These are phyloP conservation scores for Procapra przewalskii DNA, from an alignment of 2,113 vertebrate species.

Conservation along the genomic window DNA sequence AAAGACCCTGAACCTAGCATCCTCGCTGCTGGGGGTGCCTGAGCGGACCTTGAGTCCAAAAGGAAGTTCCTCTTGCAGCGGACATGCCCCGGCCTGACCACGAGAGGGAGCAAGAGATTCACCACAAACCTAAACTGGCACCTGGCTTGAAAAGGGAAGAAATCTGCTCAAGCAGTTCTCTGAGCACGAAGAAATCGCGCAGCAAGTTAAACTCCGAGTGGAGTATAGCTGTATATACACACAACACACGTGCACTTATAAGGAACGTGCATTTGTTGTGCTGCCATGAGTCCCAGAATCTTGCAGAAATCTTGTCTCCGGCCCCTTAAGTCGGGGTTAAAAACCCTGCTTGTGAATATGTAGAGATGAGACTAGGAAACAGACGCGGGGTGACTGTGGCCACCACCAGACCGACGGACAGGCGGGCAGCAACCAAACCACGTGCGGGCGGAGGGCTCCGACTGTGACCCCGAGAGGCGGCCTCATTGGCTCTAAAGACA, in stretches of 20 bases:
- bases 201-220: constrained; percentile 25
- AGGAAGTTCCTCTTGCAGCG: neutral
- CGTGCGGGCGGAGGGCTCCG: neutral
- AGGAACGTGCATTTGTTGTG: constrained; percentile 45
- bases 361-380: constrained; percentile 20
- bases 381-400: neutral
- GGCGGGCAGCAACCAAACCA: constrained; percentile 16
- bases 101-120: constrained; percentile 71
- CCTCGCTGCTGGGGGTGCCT: neutral
- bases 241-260: constrained; percentile 44
- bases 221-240: constrained; percentile 39
- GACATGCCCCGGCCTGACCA: neutral
- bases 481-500: neutral
- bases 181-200: neutral
- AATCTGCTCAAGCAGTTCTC: constrained; percentile 15
- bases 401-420: neutral
- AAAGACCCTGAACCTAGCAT: neutral
- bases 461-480: neutral
- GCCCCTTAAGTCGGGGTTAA: constrained; percentile 22
- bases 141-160: neutral
- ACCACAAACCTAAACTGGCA: neutral
- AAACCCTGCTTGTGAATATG: constrained; percentile 35
- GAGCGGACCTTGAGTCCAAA: neutral
- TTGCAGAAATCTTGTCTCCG: constrained; percentile 6
- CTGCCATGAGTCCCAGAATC: constrained; percentile 51